A percentile compares a stretch with the other conserved stretches of the same genome.
Evolutionary conservation across 2,888 invertebrate species (phyloP).

Genomic region (Euproctis similis): DNA sequence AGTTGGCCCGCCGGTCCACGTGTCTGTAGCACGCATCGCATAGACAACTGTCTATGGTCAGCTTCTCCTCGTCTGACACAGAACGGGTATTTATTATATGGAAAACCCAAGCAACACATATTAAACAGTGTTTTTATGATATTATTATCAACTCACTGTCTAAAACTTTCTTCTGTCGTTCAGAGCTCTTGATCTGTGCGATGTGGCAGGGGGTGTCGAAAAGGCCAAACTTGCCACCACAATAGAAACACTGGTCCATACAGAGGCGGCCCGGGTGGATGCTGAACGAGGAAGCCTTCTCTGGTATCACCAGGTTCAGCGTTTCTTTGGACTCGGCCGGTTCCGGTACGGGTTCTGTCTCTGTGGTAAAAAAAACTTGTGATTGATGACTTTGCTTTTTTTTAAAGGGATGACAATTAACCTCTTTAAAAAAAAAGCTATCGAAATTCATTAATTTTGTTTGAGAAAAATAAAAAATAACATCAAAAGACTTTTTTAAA

Average conservation of each 20-base stretch:
- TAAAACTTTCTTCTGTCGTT: constrained; percentile 87
- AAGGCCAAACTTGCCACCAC: constrained; percentile 90
- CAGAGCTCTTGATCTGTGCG: constrained; percentile 88
- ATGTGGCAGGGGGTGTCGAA: constrained; percentile 92
- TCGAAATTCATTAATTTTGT: too few relatives aligned
- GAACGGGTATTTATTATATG: too few relatives aligned
- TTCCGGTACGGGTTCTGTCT: constrained; percentile 51
- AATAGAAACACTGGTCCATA: constrained; percentile 90
- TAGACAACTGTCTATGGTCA: constrained; percentile 88
- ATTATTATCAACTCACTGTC: constrained; percentile 82
- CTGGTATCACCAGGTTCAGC: constrained; percentile 85
- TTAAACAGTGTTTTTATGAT: too few relatives aligned
- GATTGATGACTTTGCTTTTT: too few relatives aligned
- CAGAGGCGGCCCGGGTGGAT: constrained; percentile 89
- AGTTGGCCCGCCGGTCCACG: constrained; percentile 87
- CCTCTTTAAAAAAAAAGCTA: too few relatives aligned
- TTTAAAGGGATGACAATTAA: too few relatives aligned
- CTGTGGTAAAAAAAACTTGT: constrained; percentile 30
- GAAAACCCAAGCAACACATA: too few relatives aligned
- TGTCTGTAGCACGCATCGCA: constrained; percentile 92
- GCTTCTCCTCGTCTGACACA: constrained; percentile 87
- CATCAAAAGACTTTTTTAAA: too few relatives aligned
- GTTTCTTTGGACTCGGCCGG: constrained; percentile 66
- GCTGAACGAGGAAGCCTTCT: constrained; percentile 91
- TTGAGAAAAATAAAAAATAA: too few relatives aligned